phyloP scores from a whole-genome alignment of 2,888 invertebrate genomes.

The Dryadula phaetusa region DNA sequence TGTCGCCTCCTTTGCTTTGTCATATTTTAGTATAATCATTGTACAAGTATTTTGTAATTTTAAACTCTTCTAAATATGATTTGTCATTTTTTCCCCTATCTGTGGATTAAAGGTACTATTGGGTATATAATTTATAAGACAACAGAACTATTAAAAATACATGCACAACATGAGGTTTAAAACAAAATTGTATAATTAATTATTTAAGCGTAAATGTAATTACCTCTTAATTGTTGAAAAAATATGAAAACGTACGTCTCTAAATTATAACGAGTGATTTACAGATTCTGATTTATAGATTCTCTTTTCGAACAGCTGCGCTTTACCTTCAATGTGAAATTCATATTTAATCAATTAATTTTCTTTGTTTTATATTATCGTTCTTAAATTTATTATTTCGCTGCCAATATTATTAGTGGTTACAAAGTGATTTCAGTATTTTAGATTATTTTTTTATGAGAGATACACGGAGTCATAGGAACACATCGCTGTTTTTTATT shows the following conservation, averaged over 20 bases:
- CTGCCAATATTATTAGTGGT: background rate
- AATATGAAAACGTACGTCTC: background rate
- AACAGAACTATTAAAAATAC: no score
- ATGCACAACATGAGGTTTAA: no score
- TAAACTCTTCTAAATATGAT: background rate
- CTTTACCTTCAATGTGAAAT: slow-evolving; percentile 5
- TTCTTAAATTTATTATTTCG: background rate
- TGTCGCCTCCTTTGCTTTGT: background rate
- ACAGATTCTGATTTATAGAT: slow-evolving; percentile 9
- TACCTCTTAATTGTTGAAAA: background rate
- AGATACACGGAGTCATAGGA: no score
- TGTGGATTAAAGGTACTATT: no score
- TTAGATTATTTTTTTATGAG: background rate
- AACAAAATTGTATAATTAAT: background rate
- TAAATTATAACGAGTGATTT: slow-evolving; percentile 15
- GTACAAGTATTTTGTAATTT: background rate
- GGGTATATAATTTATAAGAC: no score
- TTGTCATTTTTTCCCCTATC: no score
- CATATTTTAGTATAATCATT: background rate
- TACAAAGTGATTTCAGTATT: background rate
- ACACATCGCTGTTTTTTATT: no score
- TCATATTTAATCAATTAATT: slow-evolving; percentile 16
- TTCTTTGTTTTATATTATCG: slow-evolving; percentile 10
- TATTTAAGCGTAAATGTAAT: background rate
- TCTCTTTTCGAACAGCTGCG: slow-evolving; percentile 7